Conservation (phyloP, 2,888 invertebrate genomes). For the Odontocerum albicorne region DNA sequence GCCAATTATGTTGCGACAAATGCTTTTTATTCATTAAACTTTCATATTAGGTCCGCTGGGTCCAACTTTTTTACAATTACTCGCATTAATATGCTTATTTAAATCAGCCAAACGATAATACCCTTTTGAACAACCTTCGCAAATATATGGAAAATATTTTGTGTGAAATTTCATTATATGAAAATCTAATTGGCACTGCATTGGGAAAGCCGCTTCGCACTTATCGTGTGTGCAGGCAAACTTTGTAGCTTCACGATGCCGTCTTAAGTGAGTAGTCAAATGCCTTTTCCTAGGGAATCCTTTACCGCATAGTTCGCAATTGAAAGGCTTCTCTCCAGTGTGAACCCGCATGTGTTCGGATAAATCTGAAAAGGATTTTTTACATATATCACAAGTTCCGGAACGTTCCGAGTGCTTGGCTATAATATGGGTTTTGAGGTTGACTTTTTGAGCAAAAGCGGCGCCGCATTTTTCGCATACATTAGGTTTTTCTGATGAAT, state of each 20-base stretch:
- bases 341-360: slow-evolving; percentile 60
- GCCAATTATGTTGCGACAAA: too few relatives aligned
- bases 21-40: neutral
- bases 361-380: slow-evolving; percentile 57
- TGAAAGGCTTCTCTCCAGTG: slow-evolving; percentile 56
- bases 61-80: slow-evolving; percentile 1
- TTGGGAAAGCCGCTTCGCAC: slow-evolving; percentile 50
- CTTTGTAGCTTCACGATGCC: slow-evolving; percentile 48
- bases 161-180: slow-evolving; percentile 53
- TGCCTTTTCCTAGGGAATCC: slow-evolving; percentile 47
- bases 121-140: slow-evolving; percentile 38
- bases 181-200: slow-evolving; percentile 50
- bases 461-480: slow-evolving; percentile 51
- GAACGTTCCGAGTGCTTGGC: slow-evolving; percentile 61
- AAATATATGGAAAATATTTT: slow-evolving; percentile 50
- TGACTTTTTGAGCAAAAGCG: slow-evolving; percentile 58
- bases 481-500: slow-evolving; percentile 49
- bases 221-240: slow-evolving; percentile 51
- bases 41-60: neutral
- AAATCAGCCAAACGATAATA: slow-evolving; percentile 10
- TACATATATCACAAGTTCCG: slow-evolving; percentile 55
- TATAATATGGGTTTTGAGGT: slow-evolving; percentile 56
- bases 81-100: slow-evolving; percentile 5
- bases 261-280: slow-evolving; percentile 49
- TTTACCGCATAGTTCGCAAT: slow-evolving; percentile 48